A percentile compares a stretch with the other conserved stretches of the same genome.
Evolutionary conservation across 2,113 vertebrate species (phyloP).

Genomic region (Xenopus laevis): DNA sequence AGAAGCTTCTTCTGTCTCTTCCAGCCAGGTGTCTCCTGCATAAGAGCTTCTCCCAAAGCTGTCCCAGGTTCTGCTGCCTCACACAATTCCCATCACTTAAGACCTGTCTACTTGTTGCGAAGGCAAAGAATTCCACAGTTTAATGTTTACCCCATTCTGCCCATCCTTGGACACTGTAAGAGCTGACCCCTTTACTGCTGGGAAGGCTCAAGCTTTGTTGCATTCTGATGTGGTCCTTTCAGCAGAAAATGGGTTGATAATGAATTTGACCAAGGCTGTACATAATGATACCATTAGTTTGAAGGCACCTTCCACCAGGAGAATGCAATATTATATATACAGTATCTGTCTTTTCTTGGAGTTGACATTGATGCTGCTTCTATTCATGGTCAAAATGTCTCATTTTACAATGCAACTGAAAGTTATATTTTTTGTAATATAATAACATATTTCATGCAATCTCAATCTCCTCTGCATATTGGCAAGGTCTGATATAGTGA

Average conservation of each 20-base stretch:
- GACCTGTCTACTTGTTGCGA: constrained; percentile 10
- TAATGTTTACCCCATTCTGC: constrained; percentile 7
- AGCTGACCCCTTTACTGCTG: constrained; percentile 27
- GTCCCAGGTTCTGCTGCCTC: constrained; percentile 46
- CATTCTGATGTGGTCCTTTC: neutral
- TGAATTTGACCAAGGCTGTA: constrained; percentile 47
- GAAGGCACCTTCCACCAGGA: neutral
- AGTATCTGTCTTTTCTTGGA: neutral
- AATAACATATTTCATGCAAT: constrained; percentile 54
- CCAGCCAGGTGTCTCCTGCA: constrained; percentile 89
- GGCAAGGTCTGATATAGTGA: constrained; percentile 50
- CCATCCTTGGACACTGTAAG: constrained; percentile 8
- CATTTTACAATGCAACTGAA: constrained; percentile 40
- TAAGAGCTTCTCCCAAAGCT: constrained; percentile 57
- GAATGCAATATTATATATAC: neutral
- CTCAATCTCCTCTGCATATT: constrained; percentile 56
- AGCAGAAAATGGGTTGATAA: constrained; percentile 29
- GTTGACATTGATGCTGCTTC: neutral
- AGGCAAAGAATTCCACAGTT: constrained; percentile 19
- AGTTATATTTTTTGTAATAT: constrained; percentile 56
- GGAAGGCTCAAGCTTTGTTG: constrained; percentile 10
- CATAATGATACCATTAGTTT: constrained; percentile 29
- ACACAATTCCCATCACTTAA: constrained; percentile 42
- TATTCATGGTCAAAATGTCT: neutral
- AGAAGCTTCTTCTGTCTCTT: constrained; percentile 78